Percentiles rank a stretch among this genome's conserved stretches.
phyloP scores from a whole-genome alignment of 2,888 invertebrate genomes.

The Elysia crispata region DNA sequence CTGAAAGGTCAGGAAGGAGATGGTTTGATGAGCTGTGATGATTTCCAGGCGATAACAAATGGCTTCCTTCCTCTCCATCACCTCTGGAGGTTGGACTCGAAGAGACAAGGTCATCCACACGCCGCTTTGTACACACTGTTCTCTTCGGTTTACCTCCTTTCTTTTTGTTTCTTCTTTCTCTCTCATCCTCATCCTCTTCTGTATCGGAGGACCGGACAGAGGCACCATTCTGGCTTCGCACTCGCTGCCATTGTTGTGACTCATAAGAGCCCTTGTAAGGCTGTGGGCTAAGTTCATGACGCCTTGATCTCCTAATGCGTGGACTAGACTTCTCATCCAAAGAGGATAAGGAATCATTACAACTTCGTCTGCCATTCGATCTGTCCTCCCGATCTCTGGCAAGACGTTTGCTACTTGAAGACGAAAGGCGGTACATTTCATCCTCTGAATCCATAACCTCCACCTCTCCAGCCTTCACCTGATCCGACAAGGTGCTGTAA shows the following conservation, averaged over 20 bases:
- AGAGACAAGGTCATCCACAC: background rate
- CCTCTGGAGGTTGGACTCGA: background rate
- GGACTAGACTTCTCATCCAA: background rate
- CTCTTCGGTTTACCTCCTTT: background rate
- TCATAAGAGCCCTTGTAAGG: too few species aligned
- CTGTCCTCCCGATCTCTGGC: background rate
- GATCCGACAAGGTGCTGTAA: constrained; percentile 44
- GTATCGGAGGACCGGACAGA: constrained; percentile 48
- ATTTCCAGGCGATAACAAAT: too few species aligned
- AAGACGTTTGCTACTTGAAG: background rate
- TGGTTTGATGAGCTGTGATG: too few species aligned
- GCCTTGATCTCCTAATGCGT: background rate
- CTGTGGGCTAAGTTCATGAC: too few species aligned
- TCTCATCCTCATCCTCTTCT: constrained; percentile 48
- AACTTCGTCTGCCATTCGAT: too few species aligned
- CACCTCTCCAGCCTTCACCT: background rate
- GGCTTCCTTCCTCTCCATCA: too few species aligned
- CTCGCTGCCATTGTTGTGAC: background rate
- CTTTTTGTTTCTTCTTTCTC: constrained; percentile 20
- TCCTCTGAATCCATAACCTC: background rate
- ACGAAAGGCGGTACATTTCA: background rate
- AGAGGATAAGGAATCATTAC: background rate
- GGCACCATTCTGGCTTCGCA: constrained; percentile 2
- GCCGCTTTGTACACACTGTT: background rate
- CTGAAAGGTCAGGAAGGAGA: too few species aligned